A percentile compares a stretch with the other conserved stretches of the same genome.
These are phyloP conservation scores for Drosophila maculinotata DNA, from an alignment of 2,888 invertebrate species.

Conservation along the genomic window DNA sequence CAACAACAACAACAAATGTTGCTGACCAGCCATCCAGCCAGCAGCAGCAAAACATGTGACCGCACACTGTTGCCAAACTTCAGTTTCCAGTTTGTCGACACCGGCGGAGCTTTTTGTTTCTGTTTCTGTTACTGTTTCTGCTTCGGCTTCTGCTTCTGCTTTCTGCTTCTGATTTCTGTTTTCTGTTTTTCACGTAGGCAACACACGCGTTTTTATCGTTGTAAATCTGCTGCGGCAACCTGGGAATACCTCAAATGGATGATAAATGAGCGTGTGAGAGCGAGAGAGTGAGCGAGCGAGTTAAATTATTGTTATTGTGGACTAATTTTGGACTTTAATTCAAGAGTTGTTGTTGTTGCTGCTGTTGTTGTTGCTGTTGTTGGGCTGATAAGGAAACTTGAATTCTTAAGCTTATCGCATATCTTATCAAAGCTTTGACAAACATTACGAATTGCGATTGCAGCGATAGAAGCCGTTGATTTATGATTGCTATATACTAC, in stretches of 20 bases:
- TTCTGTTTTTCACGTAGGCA: slow-evolving; percentile 45
- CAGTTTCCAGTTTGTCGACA: slow-evolving; percentile 59
- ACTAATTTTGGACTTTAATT: slow-evolving; percentile 46
- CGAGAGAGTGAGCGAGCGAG: slow-evolving; percentile 1
- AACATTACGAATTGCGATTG: slow-evolving; percentile 18
- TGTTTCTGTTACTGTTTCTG: slow-evolving; percentile 9
- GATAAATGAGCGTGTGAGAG: slow-evolving; percentile 30
- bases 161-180: slow-evolving; percentile 47
- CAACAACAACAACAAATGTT: slow-evolving; percentile 43
- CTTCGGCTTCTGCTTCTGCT: slow-evolving; percentile 20
- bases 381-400: slow-evolving; percentile 36
- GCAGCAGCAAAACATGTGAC: slow-evolving; percentile 67
- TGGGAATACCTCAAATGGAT: slow-evolving; percentile 41
- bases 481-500: slow-evolving; percentile 11
- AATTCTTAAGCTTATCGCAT: slow-evolving; percentile 37
- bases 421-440: slow-evolving; percentile 41
- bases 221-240: slow-evolving; percentile 20
- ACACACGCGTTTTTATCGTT: slow-evolving; percentile 31
- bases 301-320: slow-evolving; percentile 19
- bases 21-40: slow-evolving; percentile 27
- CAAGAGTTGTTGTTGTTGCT: slow-evolving; percentile 10
- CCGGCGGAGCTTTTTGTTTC: slow-evolving; percentile 41
- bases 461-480: slow-evolving; percentile 26
- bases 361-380: slow-evolving; percentile 1
- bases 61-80: slow-evolving; percentile 58